Evolutionary conservation across 2,888 invertebrate genomes (phyloP).

Genomic region (Brachyptera risi): DNA sequence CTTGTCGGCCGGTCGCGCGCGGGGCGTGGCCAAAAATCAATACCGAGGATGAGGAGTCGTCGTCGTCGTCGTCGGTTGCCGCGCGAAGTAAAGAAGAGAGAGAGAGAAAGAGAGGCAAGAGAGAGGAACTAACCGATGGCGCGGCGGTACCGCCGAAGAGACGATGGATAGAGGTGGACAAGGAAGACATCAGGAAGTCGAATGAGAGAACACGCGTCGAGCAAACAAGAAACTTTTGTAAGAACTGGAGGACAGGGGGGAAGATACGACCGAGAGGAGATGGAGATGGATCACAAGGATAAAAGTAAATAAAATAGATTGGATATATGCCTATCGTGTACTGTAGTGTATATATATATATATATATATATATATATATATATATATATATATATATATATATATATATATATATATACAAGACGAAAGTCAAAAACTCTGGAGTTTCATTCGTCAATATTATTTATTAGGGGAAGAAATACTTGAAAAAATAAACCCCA

Average conservation of each 20-base stretch:
- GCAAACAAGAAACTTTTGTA: not conserved
- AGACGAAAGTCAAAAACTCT: too few relatives aligned
- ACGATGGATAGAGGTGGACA: not conserved
- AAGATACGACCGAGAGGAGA: not conserved
- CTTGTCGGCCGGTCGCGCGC: constrained; percentile 20
- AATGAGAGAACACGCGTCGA: too few relatives aligned
- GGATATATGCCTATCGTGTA: too few relatives aligned
- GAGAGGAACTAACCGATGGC: not conserved
- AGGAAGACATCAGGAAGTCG: not conserved
- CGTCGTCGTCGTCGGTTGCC: not conserved
- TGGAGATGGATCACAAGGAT: not conserved
- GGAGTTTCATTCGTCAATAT: too few relatives aligned
- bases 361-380: too few relatives aligned
- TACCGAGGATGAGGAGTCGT: constrained; percentile 24
- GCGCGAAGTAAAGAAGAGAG: constrained; percentile 1
- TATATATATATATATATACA: too few relatives aligned
- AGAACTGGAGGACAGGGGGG: not conserved
- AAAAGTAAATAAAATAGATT: too few relatives aligned
- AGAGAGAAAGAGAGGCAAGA: constrained; percentile 4
- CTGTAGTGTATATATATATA: too few relatives aligned
- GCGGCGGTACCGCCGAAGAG: too few relatives aligned
- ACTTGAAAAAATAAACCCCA: too few relatives aligned
- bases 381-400: too few relatives aligned
- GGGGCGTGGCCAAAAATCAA: constrained; percentile 31
- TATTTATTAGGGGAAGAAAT: too few relatives aligned